phyloP scores from a whole-genome alignment of 1,140 invertebrate species.

The Apis dorsata region DNA sequence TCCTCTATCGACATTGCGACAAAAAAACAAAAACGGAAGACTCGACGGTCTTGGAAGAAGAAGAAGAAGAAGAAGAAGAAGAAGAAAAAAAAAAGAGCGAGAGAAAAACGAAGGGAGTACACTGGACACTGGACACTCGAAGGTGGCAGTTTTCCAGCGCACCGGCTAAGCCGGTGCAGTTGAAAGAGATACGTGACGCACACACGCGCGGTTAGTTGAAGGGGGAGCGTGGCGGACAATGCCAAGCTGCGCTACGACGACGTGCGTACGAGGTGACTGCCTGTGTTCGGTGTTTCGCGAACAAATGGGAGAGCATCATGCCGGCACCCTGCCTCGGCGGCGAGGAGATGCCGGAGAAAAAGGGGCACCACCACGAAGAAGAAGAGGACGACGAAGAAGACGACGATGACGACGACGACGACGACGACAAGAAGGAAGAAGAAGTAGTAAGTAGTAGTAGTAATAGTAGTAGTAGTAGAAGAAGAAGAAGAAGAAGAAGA shows the following conservation, averaged over 20 bases:
- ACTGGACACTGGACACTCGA: not conserved
- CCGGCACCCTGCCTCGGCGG: constrained; percentile 64
- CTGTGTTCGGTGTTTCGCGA: constrained; percentile 77
- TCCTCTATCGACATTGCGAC: not conserved
- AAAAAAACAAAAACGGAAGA: not conserved
- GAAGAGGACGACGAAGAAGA: not conserved
- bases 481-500: constrained; percentile 43
- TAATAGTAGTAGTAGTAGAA: too few relatives aligned
- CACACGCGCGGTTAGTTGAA: constrained; percentile 13
- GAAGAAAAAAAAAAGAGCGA: not conserved
- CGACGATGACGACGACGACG: not conserved
- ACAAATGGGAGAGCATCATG: constrained; percentile 77
- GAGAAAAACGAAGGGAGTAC: not conserved
- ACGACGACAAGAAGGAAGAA: constrained; percentile 14
- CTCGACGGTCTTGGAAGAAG: not conserved
- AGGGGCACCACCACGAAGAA: constrained; percentile 13
- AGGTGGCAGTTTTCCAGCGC: constrained; percentile 32
- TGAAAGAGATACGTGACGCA: constrained; percentile 56
- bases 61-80: not conserved
- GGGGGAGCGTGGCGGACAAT: constrained; percentile 52
- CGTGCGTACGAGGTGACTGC: constrained; percentile 69
- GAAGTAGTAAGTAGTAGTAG: too few relatives aligned
- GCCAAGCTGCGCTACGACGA: constrained; percentile 53
- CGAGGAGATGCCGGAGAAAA: constrained; percentile 37
- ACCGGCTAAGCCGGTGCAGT: constrained; percentile 25